Percentiles rank a stretch among this genome's conserved stretches.
These are phyloP conservation scores for Smithornis capensis DNA, from an alignment of 2,113 vertebrate species.

Conservation along the genomic window DNA sequence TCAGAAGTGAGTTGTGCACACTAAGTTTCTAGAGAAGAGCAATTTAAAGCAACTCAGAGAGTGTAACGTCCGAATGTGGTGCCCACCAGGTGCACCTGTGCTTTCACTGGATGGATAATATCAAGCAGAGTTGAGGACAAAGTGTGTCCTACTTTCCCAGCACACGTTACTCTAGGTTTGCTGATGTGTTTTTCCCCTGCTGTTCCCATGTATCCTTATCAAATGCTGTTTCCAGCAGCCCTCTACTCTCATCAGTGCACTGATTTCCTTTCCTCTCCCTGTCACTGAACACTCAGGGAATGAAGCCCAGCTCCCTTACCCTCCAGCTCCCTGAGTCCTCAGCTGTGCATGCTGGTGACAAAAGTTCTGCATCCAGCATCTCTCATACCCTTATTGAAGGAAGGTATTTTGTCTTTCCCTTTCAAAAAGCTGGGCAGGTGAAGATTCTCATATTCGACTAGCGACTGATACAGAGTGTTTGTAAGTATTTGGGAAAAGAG, in stretches of 20 bases:
- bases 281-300: accelerated
- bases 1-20: neutral
- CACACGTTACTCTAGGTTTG: neutral
- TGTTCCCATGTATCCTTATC: conserved; percentile 14
- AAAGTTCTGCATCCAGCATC: neutral
- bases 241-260: neutral
- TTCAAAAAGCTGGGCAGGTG: neutral
- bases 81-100: neutral
- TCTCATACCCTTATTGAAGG: neutral
- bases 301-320: neutral
- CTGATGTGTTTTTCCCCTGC: neutral
- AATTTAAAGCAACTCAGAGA: neutral
- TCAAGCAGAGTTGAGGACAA: neutral
- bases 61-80: neutral
- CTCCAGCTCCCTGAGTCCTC: neutral
- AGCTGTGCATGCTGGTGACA: accelerated
- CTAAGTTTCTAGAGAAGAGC: neutral
- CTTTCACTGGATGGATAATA: neutral
- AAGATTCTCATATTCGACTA: neutral
- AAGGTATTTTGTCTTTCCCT: neutral
- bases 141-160: neutral
- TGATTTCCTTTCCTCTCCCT: neutral
- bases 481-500: neutral
- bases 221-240: neutral
- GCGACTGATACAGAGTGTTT: neutral